These are phyloP conservation scores for Tridacna crocea DNA, from an alignment of 2,888 invertebrate species.

Conservation along the genomic window DNA sequence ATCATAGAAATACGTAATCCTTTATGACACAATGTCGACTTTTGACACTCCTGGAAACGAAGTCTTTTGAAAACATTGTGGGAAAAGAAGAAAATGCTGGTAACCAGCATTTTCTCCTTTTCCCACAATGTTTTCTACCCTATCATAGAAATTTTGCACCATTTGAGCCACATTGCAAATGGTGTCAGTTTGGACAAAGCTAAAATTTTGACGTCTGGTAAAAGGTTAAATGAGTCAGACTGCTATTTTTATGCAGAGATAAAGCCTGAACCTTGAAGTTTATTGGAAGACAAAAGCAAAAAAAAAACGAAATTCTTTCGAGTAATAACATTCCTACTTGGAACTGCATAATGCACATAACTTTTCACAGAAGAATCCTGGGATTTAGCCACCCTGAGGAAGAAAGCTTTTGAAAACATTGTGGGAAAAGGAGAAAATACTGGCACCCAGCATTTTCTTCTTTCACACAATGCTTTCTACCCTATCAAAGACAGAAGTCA, in stretches of 20 bases:
- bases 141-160: neutral
- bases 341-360: neutral
- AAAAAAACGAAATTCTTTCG: neutral
- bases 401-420: neutral
- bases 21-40: neutral
- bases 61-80: neutral
- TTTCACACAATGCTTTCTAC: too few species aligned
- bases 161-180: neutral
- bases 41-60: neutral
- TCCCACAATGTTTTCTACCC: neutral
- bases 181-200: neutral
- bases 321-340: neutral
- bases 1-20: neutral
- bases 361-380: neutral
- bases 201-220: neutral
- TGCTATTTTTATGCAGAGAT: neutral
- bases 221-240: neutral
- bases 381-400: neutral
- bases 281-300: neutral
- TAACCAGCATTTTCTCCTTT: constrained; percentile 4
- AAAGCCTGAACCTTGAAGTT: neutral
- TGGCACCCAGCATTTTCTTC: neutral
- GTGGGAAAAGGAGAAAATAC: neutral
- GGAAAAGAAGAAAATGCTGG: neutral
- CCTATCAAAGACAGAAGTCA: too few species aligned